Conservation (phyloP, 2,888 invertebrate species). For the Venusia cambrica region DNA sequence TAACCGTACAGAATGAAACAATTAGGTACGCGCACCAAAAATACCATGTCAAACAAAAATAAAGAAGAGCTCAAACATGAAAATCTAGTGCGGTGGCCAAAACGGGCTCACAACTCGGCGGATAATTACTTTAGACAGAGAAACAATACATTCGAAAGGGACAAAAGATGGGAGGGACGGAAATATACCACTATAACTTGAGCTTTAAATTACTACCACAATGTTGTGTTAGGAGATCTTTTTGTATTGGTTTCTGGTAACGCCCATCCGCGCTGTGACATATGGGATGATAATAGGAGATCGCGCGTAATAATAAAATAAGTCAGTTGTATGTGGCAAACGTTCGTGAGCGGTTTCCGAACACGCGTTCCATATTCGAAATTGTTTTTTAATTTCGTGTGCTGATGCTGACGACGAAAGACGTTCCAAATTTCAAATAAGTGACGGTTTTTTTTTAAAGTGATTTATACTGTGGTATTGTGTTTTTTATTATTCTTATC, state of each 20-base stretch:
- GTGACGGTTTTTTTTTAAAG: too few relatives aligned
- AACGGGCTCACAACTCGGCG: constrained; percentile 25
- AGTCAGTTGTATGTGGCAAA: constrained; percentile 60
- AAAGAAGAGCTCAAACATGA: constrained; percentile 32
- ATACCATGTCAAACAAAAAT: constrained; percentile 36
- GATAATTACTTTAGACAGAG: constrained; percentile 30
- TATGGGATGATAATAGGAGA: constrained; percentile 68
- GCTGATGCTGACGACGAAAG: not conserved
- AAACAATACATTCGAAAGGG: constrained; percentile 23
- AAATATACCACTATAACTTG: constrained; percentile 30
- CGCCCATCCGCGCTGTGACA: constrained; percentile 66
- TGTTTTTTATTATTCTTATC: too few relatives aligned
- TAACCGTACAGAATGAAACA: constrained; percentile 24
- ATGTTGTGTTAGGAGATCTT: constrained; percentile 21
- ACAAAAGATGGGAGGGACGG: constrained; percentile 21
- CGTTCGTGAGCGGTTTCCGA: constrained; percentile 26
- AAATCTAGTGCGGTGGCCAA: constrained; percentile 34
- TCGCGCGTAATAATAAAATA: constrained; percentile 64
- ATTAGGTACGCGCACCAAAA: constrained; percentile 25
- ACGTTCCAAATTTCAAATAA: not conserved
- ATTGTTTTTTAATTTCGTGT: constrained; percentile 16
- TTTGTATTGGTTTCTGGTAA: constrained; percentile 39
- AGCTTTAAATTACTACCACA: constrained; percentile 19
- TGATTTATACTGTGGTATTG: too few relatives aligned
- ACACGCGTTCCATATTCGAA: constrained; percentile 16